Conservation (phyloP, 2,797 vertebrate species). For the Micromesistius poutassou region DNA sequence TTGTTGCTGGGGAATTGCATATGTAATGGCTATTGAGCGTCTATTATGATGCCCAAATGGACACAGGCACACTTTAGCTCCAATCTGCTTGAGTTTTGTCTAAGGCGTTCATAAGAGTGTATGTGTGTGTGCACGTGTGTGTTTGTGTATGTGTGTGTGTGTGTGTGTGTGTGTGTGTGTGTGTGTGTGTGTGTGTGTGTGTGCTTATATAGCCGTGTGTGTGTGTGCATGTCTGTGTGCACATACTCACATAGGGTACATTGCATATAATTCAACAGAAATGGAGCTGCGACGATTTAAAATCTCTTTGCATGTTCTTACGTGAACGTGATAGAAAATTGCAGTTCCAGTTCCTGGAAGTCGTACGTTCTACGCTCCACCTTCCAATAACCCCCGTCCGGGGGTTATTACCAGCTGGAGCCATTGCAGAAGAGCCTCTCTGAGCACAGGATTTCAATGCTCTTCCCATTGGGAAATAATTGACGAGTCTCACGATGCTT, state of each 20-base stretch:
- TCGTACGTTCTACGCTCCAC: neutral
- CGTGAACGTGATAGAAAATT: neutral
- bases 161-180: too few species aligned
- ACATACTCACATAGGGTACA: neutral
- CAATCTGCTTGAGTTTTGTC: neutral
- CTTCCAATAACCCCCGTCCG: neutral
- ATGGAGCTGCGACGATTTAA: neutral
- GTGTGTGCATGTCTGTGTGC: neutral
- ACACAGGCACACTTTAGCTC: constrained; percentile 38
- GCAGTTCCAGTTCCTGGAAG: constrained; percentile 7
- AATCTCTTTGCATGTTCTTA: neutral
- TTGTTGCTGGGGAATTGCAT: neutral
- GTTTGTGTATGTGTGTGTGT: too few species aligned
- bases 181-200: too few species aligned
- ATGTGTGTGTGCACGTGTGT: neutral
- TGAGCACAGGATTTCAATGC: neutral
- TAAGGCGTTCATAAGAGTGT: neutral
- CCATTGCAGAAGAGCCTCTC: neutral
- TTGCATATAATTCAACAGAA: neutral
- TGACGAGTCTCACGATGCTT: constrained; percentile 15
- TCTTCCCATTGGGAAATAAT: neutral
- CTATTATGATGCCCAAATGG: constrained; percentile 57
- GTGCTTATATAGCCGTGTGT: too few species aligned
- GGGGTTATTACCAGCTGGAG: neutral
- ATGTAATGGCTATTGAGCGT: constrained; percentile 29